Conservation (phyloP, 2,113 vertebrate species). For the Amblyornis subalaris region DNA sequence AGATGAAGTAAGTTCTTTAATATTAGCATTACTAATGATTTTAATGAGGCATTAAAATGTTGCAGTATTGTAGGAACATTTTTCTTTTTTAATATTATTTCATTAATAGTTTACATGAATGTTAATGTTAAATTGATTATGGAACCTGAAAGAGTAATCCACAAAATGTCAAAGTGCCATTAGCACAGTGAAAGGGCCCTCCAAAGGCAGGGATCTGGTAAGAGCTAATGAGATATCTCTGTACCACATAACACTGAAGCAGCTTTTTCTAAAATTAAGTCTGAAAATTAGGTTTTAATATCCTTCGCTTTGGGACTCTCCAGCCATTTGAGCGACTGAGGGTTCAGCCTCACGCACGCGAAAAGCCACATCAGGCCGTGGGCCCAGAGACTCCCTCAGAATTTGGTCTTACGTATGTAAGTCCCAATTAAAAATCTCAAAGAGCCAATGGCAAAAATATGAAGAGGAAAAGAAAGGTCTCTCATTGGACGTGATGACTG, state of each 20-base stretch:
- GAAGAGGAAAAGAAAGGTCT: not conserved
- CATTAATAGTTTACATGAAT: conserved; percentile 81
- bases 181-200: conserved; percentile 46
- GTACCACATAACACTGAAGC: conserved; percentile 8
- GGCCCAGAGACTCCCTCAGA: not conserved
- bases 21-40: conserved; percentile 87
- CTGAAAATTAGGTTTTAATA: conserved; percentile 50
- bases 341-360: not conserved
- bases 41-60: conserved; percentile 88
- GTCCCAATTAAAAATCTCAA: not conserved
- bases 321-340: not conserved
- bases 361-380: not conserved
- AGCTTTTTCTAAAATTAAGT: conserved; percentile 45
- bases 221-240: conserved; percentile 21
- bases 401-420: not conserved
- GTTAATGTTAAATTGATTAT: conserved; percentile 77
- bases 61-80: conserved; percentile 79
- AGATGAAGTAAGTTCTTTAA: conserved; percentile 81
- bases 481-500: not conserved
- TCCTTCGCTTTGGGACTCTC: conserved; percentile 36
- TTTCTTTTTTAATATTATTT: conserved; percentile 83
- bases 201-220: conserved; percentile 32
- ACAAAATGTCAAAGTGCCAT: conserved; percentile 65
- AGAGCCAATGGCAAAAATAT: not conserved
- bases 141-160: conserved; percentile 72